These are phyloP conservation scores for Orcinus orca DNA, from an alignment of 2,113 vertebrate genomes.

Conservation along the genomic window DNA sequence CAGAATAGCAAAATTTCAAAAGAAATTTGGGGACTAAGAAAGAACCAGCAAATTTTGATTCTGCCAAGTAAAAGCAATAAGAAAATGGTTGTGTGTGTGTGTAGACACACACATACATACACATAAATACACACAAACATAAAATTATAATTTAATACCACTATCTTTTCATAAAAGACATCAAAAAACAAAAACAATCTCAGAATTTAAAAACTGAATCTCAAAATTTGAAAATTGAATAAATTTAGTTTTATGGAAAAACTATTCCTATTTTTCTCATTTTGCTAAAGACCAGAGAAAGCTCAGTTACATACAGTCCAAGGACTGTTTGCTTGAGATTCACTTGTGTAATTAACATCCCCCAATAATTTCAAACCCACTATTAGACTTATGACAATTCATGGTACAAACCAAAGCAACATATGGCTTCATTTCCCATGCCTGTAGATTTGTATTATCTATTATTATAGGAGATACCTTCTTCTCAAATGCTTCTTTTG, in stretches of 20 bases:
- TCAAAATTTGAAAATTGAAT: background rate
- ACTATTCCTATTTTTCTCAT: background rate
- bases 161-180: background rate
- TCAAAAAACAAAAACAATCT: background rate
- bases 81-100: background rate
- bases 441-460: constrained; percentile 97
- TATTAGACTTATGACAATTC: constrained; percentile 37
- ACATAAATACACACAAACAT: background rate
- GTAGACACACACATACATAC: background rate
- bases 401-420: constrained; percentile 91
- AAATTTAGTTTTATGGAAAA: constrained; percentile 5
- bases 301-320: background rate
- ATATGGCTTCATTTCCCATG: constrained; percentile 99
- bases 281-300: background rate
- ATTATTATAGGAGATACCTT: constrained; percentile 93
- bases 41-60: background rate
- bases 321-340: background rate
- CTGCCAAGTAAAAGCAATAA: background rate
- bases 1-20: background rate
- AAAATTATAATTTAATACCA: background rate
- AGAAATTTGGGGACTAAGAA: background rate
- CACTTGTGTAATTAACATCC: background rate
- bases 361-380: constrained; percentile 3
- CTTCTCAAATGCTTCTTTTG: constrained; percentile 92
- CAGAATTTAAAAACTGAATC: background rate